Percentiles rank a stretch among this genome's conserved stretches.
Conservation (phyloP, 2,113 vertebrate species). For the Cygnus buccinator region DNA sequence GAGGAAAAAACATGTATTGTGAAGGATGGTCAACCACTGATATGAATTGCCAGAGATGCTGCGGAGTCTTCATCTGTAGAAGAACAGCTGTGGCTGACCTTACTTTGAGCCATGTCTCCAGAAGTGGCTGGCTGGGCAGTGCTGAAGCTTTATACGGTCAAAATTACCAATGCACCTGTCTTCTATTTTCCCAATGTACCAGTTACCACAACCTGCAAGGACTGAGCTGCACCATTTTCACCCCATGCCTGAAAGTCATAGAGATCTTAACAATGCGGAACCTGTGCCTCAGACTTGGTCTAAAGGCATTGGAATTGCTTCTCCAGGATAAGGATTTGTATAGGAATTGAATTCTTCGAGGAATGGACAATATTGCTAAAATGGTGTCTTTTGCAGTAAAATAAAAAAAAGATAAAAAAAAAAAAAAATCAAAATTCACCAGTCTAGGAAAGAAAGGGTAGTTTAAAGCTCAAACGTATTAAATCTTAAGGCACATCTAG, state of each 20-base stretch:
- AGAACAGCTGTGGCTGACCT: neutral
- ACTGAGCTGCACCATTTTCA: neutral
- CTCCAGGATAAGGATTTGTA: neutral
- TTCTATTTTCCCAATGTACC: neutral
- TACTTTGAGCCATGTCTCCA: neutral
- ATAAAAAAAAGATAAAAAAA: neutral
- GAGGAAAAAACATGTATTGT: neutral
- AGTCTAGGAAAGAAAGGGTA: neutral
- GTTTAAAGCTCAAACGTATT: neutral
- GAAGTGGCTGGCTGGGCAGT: neutral
- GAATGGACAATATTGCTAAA: neutral
- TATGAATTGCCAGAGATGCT: neutral
- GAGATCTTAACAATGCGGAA: neutral
- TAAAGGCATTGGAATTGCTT: neutral
- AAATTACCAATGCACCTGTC: neutral
- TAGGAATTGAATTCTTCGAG: neutral
- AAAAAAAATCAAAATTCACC: neutral
- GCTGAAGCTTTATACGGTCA: neutral
- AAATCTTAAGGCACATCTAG: neutral
- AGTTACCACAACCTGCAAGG: fast-evolving
- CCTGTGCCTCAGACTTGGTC: neutral
- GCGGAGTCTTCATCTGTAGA: neutral
- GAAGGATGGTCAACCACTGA: fast-evolving
- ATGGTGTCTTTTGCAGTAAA: neutral
- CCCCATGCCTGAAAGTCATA: neutral